phyloP scores from a whole-genome alignment of 37 sponge, comb jelly and placozoan species.

The Agelas oroides region DNA sequence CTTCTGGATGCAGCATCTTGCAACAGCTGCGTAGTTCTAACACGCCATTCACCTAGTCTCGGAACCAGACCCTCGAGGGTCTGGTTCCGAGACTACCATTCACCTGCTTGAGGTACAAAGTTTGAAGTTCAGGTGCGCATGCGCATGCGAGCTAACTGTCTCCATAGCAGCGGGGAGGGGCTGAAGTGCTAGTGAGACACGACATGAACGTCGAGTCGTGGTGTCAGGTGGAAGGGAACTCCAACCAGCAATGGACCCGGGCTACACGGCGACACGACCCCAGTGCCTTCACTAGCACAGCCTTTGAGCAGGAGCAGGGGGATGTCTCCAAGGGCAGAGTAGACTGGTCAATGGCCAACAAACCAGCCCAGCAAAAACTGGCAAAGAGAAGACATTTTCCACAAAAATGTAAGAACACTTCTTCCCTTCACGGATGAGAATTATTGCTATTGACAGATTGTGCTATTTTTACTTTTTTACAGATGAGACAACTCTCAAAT shows the following conservation, averaged over 20 bases:
- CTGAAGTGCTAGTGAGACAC: too few relatives aligned
- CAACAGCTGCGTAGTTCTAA: background rate
- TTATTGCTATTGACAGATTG: background rate
- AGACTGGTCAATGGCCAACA: conserved; percentile 41
- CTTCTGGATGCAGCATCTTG: background rate
- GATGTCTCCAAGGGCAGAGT: conserved; percentile 24
- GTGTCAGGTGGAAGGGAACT: conserved; percentile 86
- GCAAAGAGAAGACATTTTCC: conserved; percentile 66
- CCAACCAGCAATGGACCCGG: conserved; percentile 79
- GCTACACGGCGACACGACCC: conserved; percentile 71
- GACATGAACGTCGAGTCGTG: conserved; percentile 89
- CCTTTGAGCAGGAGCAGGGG: conserved; percentile 33
- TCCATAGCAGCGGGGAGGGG: conserved; percentile 1
- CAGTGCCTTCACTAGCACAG: conserved; percentile 73
- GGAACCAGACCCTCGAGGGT: background rate
- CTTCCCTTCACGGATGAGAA: background rate
- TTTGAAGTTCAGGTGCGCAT: too few relatives aligned
- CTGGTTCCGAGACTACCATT: too few relatives aligned
- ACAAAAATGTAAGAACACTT: conserved; percentile 66
- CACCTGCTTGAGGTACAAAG: too few relatives aligned
- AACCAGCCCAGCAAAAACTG: conserved; percentile 38
- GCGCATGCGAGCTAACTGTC: background rate
- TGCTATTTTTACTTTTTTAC: background rate
- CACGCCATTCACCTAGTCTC: background rate
- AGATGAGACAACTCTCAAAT: conserved; percentile 71